phyloP scores from a whole-genome alignment of 1,140 invertebrate species.

The Atopsyche davidsoni region DNA sequence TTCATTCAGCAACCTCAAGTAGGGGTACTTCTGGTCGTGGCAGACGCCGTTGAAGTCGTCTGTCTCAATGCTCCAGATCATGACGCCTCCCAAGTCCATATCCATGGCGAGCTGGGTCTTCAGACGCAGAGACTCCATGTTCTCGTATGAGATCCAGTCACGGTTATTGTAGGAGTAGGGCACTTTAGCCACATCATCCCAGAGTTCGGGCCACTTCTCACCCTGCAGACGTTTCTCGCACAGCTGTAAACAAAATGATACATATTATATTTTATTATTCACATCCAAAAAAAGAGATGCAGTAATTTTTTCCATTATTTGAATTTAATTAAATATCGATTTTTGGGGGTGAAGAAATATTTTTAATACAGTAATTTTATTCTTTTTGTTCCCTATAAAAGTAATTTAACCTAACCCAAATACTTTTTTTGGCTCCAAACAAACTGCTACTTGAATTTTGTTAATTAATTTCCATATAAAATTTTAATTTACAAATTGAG shows the following conservation, averaged over 20 bases:
- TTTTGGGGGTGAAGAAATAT: too few species aligned
- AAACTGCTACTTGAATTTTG: too few species aligned
- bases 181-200: slow-evolving; percentile 48
- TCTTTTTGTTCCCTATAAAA: too few species aligned
- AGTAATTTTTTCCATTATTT: too few species aligned
- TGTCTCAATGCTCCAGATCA: slow-evolving; percentile 69
- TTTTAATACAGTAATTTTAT: too few species aligned
- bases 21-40: slow-evolving; percentile 44
- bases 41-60: slow-evolving; percentile 63
- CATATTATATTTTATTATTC: background rate
- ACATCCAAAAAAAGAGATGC: too few species aligned
- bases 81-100: slow-evolving; percentile 54
- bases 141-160: slow-evolving; percentile 75
- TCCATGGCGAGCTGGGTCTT: slow-evolving; percentile 52
- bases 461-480: too few species aligned
- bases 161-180: slow-evolving; percentile 58
- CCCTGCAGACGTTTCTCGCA: slow-evolving; percentile 32
- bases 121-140: slow-evolving; percentile 46
- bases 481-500: too few species aligned
- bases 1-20: slow-evolving; percentile 31
- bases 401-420: too few species aligned
- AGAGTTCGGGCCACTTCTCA: slow-evolving; percentile 33
- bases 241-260: slow-evolving; percentile 29
- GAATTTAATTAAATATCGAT: too few species aligned
- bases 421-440: too few species aligned